Percentiles rank a stretch among this genome's conserved stretches.
phyloP scores from a whole-genome alignment of 2,113 vertebrate species.

The Dipodomys spectabilis region DNA sequence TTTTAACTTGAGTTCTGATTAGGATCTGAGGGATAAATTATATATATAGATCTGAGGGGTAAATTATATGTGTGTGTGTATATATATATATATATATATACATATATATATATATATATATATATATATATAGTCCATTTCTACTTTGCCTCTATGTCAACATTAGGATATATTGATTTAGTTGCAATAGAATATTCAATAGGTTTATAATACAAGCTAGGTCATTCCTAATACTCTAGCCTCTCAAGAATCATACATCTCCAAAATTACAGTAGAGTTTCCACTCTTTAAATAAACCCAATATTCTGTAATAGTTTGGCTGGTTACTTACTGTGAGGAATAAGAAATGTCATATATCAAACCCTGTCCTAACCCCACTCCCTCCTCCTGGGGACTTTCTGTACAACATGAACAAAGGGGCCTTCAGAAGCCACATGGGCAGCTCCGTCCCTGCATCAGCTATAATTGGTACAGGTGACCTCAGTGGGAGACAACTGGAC shows the following conservation, averaged over 20 bases:
- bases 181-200: neutral
- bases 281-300: slow-evolving; percentile 46
- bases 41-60: neutral
- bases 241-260: slow-evolving; percentile 36
- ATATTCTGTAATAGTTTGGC: slow-evolving; percentile 13
- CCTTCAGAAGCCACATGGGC: neutral
- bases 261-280: slow-evolving; percentile 54
- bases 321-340: neutral
- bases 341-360: slow-evolving; percentile 25
- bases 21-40: neutral
- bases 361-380: neutral
- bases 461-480: accelerated
- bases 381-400: neutral
- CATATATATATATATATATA: neutral
- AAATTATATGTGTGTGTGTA: neutral
- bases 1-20: neutral
- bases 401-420: neutral
- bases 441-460: neutral
- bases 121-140: neutral
- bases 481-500: neutral
- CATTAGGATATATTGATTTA: neutral
- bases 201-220: slow-evolving; percentile 41
- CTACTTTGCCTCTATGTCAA: slow-evolving; percentile 21
- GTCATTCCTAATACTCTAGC: slow-evolving; percentile 21
- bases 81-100: too few relatives aligned